phyloP scores from a whole-genome alignment of 1,140 invertebrate genomes.

The Araneus ventricosus region DNA sequence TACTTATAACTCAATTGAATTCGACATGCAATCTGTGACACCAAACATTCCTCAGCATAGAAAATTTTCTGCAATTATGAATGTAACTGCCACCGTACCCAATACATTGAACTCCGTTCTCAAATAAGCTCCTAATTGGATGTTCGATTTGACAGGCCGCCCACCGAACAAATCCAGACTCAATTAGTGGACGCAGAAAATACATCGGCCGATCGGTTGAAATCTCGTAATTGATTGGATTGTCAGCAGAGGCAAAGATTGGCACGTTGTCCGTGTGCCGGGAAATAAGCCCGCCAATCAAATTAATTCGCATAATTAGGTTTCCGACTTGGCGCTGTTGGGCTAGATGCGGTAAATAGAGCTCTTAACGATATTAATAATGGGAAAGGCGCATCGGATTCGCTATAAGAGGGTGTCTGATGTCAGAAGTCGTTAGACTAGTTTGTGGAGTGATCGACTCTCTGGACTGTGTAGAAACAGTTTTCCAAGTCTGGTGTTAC shows the following conservation, averaged over 20 bases:
- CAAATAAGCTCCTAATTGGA: background rate
- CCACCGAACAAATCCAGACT: background rate
- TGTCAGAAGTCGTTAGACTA: background rate
- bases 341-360: background rate
- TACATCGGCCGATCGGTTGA: constrained; percentile 40
- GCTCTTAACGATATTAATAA: background rate
- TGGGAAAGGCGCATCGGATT: background rate
- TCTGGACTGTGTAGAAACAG: background rate
- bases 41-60: too few species aligned
- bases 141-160: background rate
- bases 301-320: constrained; percentile 48
- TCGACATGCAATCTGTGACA: too few species aligned
- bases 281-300: constrained; percentile 48
- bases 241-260: constrained; percentile 47
- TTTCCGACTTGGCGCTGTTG: background rate
- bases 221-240: constrained; percentile 54
- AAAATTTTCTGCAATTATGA: too few species aligned
- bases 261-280: background rate
- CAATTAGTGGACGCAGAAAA: background rate
- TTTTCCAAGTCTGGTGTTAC: too few species aligned
- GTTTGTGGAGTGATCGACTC: background rate
- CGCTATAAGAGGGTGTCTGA: background rate
- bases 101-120: background rate
- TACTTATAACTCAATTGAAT: too few species aligned
- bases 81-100: too few species aligned